Conservation (phyloP, 2,113 vertebrate genomes). For the Chascanopsetta lugubris region DNA sequence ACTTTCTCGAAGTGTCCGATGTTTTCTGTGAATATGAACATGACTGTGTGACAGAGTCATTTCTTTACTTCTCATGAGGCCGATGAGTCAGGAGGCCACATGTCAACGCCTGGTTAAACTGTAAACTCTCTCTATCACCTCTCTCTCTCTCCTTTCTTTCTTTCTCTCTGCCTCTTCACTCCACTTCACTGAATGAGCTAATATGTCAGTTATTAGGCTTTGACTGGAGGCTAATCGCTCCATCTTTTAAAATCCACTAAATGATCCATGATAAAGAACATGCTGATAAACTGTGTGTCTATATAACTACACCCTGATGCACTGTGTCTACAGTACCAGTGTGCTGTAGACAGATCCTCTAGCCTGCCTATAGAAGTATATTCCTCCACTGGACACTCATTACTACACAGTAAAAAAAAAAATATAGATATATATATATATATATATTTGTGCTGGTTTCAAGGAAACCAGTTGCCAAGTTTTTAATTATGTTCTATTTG, state of each 20-base stretch:
- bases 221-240: slow-evolving; percentile 3
- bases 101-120: slow-evolving; percentile 69
- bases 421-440: too few species aligned
- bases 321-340: background rate
- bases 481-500: too few species aligned
- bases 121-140: slow-evolving; percentile 56
- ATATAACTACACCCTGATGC: too few species aligned
- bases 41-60: slow-evolving; percentile 23
- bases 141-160: background rate
- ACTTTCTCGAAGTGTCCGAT: background rate
- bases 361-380: slow-evolving; percentile 3
- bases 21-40: background rate
- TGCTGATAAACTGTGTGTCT: slow-evolving; percentile 1
- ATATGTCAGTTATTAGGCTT: slow-evolving; percentile 8
- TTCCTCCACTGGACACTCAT: slow-evolving; percentile 32
- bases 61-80: slow-evolving; percentile 46
- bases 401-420: slow-evolving; percentile 1
- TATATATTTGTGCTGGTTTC: too few species aligned
- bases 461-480: too few species aligned
- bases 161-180: slow-evolving; percentile 4
- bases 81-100: slow-evolving; percentile 60
- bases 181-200: slow-evolving; percentile 1
- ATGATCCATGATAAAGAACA: slow-evolving; percentile 18
- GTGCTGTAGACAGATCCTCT: background rate
- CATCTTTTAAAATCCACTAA: background rate